Evolutionary conservation across 2,113 vertebrate species (phyloP).

Genomic region (Hylia prasina): DNA sequence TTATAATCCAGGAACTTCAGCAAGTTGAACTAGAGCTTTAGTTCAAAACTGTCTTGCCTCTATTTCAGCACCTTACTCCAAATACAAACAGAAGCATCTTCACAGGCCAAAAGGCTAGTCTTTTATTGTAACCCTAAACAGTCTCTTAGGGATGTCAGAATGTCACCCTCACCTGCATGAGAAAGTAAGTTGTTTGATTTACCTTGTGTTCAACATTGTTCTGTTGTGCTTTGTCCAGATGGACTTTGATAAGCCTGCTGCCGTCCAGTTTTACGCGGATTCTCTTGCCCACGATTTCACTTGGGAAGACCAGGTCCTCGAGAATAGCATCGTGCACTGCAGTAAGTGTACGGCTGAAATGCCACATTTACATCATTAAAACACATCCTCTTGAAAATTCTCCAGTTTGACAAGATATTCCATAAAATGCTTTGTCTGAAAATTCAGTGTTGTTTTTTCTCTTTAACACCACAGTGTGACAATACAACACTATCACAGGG

Average conservation of each 20-base stretch:
- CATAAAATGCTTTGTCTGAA: background rate
- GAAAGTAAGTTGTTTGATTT: background rate
- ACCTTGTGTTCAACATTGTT: constrained; percentile 99
- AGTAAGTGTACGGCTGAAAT: constrained; percentile 88
- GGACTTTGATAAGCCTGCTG: constrained; percentile 97
- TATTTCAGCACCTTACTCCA: background rate
- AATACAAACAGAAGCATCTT: background rate
- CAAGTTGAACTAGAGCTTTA: background rate
- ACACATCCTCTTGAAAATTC: background rate
- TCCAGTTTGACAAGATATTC: background rate
- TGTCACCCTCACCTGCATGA: background rate
- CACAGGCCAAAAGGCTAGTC: background rate
- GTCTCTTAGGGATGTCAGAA: background rate
- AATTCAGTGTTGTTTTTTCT: background rate
- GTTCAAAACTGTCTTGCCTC: background rate
- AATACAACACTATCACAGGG: background rate
- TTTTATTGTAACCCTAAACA: background rate
- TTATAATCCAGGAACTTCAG: background rate
- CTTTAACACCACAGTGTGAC: background rate
- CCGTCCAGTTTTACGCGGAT: constrained; percentile 93
- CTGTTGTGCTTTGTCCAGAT: constrained; percentile 98
- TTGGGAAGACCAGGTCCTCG: constrained; percentile 97
- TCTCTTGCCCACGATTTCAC: constrained; percentile 97
- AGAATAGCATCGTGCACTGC: constrained; percentile 95
- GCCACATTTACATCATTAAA: background rate